Conservation (phyloP, 2,113 vertebrate genomes). For the Dolichallabes microphthalmus region DNA sequence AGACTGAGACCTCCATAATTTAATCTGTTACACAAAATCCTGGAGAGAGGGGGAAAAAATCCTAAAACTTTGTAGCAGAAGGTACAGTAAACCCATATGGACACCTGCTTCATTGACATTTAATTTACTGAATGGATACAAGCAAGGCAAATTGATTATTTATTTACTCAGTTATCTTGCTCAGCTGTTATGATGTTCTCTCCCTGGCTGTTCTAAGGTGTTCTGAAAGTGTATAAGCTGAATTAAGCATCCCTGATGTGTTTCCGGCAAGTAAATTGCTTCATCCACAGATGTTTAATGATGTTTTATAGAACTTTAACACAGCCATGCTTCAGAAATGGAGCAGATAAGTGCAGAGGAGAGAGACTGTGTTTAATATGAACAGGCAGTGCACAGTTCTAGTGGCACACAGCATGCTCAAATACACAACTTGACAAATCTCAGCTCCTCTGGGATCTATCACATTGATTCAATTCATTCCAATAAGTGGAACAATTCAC, state of each 20-base stretch:
- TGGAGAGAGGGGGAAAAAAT: slow-evolving; percentile 10
- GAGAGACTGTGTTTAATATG: slow-evolving; percentile 59
- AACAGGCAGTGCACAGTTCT: slow-evolving; percentile 57
- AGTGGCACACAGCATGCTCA: slow-evolving; percentile 51
- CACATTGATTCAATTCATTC: slow-evolving; percentile 74
- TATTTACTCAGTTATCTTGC: slow-evolving; percentile 1
- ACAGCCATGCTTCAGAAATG: slow-evolving; percentile 60
- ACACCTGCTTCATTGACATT: slow-evolving; percentile 31
- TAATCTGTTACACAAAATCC: neutral
- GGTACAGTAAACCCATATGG: slow-evolving; percentile 47
- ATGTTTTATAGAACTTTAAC: slow-evolving; percentile 55
- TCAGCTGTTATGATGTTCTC: neutral
- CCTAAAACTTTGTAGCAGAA: slow-evolving; percentile 34
- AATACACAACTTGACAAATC: slow-evolving; percentile 68
- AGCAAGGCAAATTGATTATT: slow-evolving; percentile 5
- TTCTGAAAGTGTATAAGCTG: neutral
- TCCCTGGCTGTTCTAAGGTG: neutral
- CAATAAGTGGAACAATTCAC: slow-evolving; percentile 70
- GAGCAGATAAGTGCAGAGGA: slow-evolving; percentile 60
- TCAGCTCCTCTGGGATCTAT: slow-evolving; percentile 65
- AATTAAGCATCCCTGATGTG: slow-evolving; percentile 20
- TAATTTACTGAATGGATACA: slow-evolving; percentile 39
- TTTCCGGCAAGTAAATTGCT: neutral
- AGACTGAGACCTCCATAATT: neutral
- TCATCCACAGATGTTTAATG: slow-evolving; percentile 39